Percentiles rank a stretch among this genome's conserved stretches.
phyloP scores from a whole-genome alignment of 2,797 vertebrate species.

The Chaetophractus vellerosus region DNA sequence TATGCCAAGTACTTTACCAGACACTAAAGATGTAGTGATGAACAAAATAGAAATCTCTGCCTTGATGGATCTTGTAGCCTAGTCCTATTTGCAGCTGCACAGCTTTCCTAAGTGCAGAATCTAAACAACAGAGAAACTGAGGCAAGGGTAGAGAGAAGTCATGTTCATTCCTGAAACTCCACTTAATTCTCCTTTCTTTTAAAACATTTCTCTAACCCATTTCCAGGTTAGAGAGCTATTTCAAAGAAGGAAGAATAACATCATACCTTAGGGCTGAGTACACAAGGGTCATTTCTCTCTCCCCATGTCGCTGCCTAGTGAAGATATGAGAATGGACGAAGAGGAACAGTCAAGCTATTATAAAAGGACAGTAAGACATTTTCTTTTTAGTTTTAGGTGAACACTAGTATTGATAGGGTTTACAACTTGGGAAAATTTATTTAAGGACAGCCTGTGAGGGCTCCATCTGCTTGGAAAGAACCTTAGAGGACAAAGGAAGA shows the following conservation, averaged over 20 bases:
- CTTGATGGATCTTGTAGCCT: background rate
- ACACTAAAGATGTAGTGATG: no score
- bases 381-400: background rate
- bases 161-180: background rate
- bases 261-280: background rate
- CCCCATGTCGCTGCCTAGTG: background rate
- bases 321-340: background rate
- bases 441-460: background rate
- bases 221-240: background rate
- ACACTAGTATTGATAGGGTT: background rate
- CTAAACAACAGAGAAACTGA: background rate
- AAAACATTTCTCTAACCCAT: constrained; percentile 7
- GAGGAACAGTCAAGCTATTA: background rate
- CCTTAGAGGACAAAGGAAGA: background rate
- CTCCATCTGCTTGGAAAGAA: constrained; percentile 24
- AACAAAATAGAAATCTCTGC: background rate
- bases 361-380: background rate
- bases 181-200: background rate
- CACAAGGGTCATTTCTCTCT: background rate
- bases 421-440: background rate
- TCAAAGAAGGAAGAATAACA: background rate
- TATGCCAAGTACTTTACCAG: background rate
- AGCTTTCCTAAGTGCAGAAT: constrained; percentile 1
- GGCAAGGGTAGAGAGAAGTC: background rate
- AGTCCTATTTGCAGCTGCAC: background rate